A percentile compares a stretch with the other conserved stretches of the same genome.
phyloP scores from a whole-genome alignment of 2,797 vertebrate genomes.

The Alauda arvensis region DNA sequence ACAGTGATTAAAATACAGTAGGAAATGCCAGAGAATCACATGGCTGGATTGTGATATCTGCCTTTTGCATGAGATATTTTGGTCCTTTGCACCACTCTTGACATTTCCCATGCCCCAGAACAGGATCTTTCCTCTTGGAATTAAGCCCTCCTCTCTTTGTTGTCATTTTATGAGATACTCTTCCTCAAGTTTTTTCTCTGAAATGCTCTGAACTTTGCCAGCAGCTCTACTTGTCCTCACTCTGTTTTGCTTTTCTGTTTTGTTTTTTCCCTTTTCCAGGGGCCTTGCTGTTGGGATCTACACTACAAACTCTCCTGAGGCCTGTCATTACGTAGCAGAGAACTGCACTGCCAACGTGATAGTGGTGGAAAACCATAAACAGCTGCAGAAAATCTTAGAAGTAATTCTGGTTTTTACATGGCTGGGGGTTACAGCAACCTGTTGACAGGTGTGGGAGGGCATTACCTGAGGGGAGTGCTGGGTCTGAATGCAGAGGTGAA shows the following conservation, averaged over 20 bases:
- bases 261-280: conserved; percentile 51
- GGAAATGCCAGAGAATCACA: background rate
- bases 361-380: conserved; percentile 90
- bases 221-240: background rate
- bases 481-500: background rate
- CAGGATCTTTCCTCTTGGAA: background rate
- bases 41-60: background rate
- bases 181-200: background rate
- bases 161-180: background rate
- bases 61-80: background rate
- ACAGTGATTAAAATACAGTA: background rate
- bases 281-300: conserved; percentile 93
- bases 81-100: background rate
- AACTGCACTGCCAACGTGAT: conserved; percentile 85
- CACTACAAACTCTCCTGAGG: conserved; percentile 89
- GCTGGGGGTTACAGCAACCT: background rate
- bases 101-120: background rate
- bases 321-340: conserved; percentile 85
- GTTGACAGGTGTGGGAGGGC: background rate
- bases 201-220: background rate
- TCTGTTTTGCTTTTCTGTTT: background rate
- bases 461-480: background rate
- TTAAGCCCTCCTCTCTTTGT: background rate
- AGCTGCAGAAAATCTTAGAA: conserved; percentile 92
- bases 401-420: conserved; percentile 62